A percentile compares a stretch with the other conserved stretches of the same genome.
Evolutionary conservation across 1,140 invertebrate genomes (phyloP).

Genomic region (Gryon sp.): DNA sequence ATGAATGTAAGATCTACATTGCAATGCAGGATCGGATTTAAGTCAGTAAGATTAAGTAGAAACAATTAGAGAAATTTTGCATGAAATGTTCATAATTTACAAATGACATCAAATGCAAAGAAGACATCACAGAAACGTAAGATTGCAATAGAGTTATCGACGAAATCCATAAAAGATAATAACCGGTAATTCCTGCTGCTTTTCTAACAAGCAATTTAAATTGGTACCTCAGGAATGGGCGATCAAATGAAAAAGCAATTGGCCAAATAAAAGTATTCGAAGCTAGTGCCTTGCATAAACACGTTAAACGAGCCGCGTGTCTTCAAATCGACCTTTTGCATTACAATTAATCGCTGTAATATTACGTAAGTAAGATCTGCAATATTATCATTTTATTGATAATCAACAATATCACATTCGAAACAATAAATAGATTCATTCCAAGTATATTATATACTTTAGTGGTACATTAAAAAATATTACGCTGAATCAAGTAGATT

Average conservation of each 20-base stretch:
- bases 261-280: slow-evolving; percentile 48
- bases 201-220: slow-evolving; percentile 64
- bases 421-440: too few species aligned
- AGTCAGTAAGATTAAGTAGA: slow-evolving; percentile 8
- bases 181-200: slow-evolving; percentile 59
- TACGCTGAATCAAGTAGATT: too few species aligned
- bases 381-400: too few species aligned
- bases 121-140: slow-evolving; percentile 61
- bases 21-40: too few species aligned
- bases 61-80: slow-evolving; percentile 40
- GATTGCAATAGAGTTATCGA: slow-evolving; percentile 62
- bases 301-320: slow-evolving; percentile 33
- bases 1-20: too few species aligned
- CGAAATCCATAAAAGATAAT: slow-evolving; percentile 66
- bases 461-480: too few species aligned
- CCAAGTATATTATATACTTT: too few species aligned
- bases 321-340: slow-evolving; percentile 47
- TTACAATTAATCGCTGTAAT: slow-evolving; percentile 59
- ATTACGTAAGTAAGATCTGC: too few species aligned
- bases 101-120: slow-evolving; percentile 45
- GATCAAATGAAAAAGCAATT: slow-evolving; percentile 48
- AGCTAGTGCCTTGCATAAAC: slow-evolving; percentile 47
- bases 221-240: slow-evolving; percentile 57
- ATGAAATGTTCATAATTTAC: slow-evolving; percentile 38
- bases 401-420: too few species aligned